Evolutionary conservation across 2,113 vertebrate genomes (phyloP).

Genomic region (Tupaia tana): DNA sequence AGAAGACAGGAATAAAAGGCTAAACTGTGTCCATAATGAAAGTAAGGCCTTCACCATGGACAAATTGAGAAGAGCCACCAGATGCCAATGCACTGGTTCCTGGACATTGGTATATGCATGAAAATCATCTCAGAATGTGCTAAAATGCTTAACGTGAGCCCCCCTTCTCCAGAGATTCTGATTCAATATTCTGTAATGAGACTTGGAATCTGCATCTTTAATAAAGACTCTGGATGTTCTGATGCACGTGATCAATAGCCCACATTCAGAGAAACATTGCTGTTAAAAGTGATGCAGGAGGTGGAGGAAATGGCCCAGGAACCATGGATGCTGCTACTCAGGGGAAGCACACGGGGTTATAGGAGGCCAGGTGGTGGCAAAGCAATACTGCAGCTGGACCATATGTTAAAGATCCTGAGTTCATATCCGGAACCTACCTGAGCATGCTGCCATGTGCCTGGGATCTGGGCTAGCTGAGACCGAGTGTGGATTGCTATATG

Average conservation of each 20-base stretch:
- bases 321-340: background rate
- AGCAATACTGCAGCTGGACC: no score
- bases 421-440: no score
- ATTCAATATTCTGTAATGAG: no score
- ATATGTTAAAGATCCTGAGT: no score
- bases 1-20: background rate
- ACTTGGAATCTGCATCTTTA: background rate
- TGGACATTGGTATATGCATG: background rate
- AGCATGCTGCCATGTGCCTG: no score
- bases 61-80: background rate
- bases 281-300: fast-evolving
- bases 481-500: no score
- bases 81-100: background rate
- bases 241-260: fast-evolving
- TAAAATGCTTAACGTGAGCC: background rate
- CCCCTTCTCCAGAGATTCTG: no score
- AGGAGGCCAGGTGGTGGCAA: no score
- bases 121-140: background rate
- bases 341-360: background rate
- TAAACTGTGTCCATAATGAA: background rate
- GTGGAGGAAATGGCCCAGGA: background rate
- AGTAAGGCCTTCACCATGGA: no score
- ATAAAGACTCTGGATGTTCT: background rate
- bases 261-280: background rate
- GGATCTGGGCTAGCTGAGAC: no score